phyloP scores from a whole-genome alignment of 35 echinoderm and acorn worm species.

The Lytechinus pictus region DNA sequence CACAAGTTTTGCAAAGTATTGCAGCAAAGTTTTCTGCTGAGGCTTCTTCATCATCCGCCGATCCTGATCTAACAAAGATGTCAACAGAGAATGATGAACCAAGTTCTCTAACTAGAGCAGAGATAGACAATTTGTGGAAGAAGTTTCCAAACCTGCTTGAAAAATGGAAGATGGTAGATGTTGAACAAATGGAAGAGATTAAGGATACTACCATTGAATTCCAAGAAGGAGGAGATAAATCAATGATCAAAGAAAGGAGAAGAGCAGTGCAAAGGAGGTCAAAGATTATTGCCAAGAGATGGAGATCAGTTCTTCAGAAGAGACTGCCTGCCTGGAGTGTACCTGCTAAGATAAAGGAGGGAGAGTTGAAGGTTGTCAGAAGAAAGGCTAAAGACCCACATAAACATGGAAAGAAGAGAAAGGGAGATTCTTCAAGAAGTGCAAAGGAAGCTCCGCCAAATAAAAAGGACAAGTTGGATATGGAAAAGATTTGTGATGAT shows the following conservation, averaged over 20 bases:
- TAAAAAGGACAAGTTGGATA: not conserved
- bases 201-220: not conserved
- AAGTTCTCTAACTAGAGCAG: not conserved
- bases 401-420: not conserved
- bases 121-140: not conserved
- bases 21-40: constrained; percentile 7
- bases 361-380: not conserved
- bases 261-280: not conserved
- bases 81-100: not conserved
- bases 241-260: not conserved
- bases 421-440: not conserved
- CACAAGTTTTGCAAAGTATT: not conserved
- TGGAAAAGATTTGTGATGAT: not conserved
- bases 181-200: not conserved
- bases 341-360: not conserved
- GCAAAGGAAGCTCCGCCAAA: not conserved
- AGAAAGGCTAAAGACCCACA: not conserved
- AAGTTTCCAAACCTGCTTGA: constrained; percentile 30
- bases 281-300: not conserved
- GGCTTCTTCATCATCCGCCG: not conserved
- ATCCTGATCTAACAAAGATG: not conserved
- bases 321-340: constrained; percentile 12
- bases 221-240: not conserved
- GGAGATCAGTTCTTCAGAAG: constrained; percentile 7
- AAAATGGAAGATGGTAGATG: constrained; percentile 33